A percentile compares a stretch with the other conserved stretches of the same genome.
These are phyloP conservation scores for Druon quercuslanigerum DNA, from an alignment of 1,140 invertebrate genomes.

Conservation along the genomic window DNA sequence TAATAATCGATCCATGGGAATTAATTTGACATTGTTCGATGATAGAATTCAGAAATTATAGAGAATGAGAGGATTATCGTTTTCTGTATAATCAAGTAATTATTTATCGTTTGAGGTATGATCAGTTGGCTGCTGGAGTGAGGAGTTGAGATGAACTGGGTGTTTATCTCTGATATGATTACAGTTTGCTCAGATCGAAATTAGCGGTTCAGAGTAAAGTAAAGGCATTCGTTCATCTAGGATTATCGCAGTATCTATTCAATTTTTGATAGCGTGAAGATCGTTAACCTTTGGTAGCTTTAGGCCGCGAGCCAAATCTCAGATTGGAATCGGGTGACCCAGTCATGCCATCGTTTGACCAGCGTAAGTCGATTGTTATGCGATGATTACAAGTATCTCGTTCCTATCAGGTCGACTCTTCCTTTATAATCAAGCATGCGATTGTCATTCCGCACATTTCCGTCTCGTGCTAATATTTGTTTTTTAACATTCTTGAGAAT, in stretches of 20 bases:
- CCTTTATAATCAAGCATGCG: not conserved
- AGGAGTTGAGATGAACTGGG: not conserved
- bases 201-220: conserved; percentile 12
- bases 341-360: conserved; percentile 51
- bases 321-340: conserved; percentile 65
- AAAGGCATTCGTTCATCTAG: conserved; percentile 27
- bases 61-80: too few relatives aligned
- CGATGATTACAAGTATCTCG: conserved; percentile 40
- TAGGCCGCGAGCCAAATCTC: conserved; percentile 64
- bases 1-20: too few relatives aligned
- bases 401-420: conserved; percentile 13
- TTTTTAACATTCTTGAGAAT: not conserved
- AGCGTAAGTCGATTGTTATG: conserved; percentile 52
- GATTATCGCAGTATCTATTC: conserved; percentile 32
- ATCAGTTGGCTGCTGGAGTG: not conserved
- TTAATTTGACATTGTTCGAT: too few relatives aligned
- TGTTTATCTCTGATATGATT: not conserved
- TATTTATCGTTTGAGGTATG: too few relatives aligned
- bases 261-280: conserved; percentile 52
- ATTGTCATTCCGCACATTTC: conserved; percentile 5
- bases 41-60: too few relatives aligned
- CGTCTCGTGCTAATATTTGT: not conserved
- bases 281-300: conserved; percentile 67
- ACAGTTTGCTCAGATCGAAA: not conserved
- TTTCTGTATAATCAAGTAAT: too few relatives aligned